A percentile compares a stretch with the other conserved stretches of the same genome.
Evolutionary conservation across 2,113 vertebrate species (phyloP).

Genomic region (Labrus mixtus): DNA sequence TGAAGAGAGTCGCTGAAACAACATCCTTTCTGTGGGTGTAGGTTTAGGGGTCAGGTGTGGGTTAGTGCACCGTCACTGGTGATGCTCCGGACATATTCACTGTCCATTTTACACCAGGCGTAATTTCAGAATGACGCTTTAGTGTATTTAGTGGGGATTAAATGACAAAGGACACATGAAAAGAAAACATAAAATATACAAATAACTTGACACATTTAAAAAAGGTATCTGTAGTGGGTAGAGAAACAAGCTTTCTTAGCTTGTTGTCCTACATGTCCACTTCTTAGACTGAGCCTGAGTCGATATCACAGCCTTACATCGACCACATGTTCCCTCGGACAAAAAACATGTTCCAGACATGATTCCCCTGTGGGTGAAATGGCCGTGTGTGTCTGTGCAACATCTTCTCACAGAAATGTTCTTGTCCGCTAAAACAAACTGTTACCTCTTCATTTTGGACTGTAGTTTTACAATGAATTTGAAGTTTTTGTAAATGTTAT

Average conservation of each 20-base stretch:
- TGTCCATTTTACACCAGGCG: slow-evolving; percentile 44
- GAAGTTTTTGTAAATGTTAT: neutral
- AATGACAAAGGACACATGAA: neutral
- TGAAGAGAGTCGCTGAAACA: slow-evolving; percentile 72
- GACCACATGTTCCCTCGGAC: slow-evolving; percentile 78
- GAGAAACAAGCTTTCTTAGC: slow-evolving; percentile 23
- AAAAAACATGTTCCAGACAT: slow-evolving; percentile 83
- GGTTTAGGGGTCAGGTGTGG: slow-evolving; percentile 73
- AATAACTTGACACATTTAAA: neutral
- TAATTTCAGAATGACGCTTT: slow-evolving; percentile 31
- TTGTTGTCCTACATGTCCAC: slow-evolving; percentile 46
- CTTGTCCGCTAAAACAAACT: slow-evolving; percentile 29
- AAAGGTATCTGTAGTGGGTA: neutral
- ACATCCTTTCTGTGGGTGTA: slow-evolving; percentile 71
- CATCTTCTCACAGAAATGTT: slow-evolving; percentile 49
- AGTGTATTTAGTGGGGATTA: slow-evolving; percentile 21
- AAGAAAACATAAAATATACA: neutral
- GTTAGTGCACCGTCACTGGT: slow-evolving; percentile 51
- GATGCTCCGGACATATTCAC: slow-evolving; percentile 59
- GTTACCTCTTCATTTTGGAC: neutral
- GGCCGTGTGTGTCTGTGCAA: slow-evolving; percentile 57
- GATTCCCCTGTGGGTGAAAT: slow-evolving; percentile 69
- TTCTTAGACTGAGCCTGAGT: slow-evolving; percentile 48
- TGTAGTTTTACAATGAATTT: slow-evolving; percentile 1
- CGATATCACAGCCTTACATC: slow-evolving; percentile 66